phyloP scores from a whole-genome alignment of 1,140 invertebrate species.

The Magallana angulata region DNA sequence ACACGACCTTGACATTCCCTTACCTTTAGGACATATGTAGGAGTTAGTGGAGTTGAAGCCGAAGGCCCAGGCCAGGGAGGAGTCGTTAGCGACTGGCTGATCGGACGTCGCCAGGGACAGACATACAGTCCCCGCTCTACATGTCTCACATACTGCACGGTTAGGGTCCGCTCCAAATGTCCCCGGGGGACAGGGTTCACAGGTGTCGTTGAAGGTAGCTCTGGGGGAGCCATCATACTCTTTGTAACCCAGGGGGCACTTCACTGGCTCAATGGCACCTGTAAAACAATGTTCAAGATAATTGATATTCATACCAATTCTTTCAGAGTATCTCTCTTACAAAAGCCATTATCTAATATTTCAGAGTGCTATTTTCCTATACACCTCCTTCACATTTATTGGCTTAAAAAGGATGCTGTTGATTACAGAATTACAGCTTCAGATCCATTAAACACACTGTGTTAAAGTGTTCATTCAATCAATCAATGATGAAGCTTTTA shows the following conservation, averaged over 20 bases:
- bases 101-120: slow-evolving; percentile 70
- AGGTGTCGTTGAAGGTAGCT: slow-evolving; percentile 73
- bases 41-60: slow-evolving; percentile 72
- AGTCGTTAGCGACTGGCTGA: slow-evolving; percentile 69
- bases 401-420: too few species aligned
- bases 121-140: slow-evolving; percentile 77
- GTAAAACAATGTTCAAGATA: background rate
- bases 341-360: too few species aligned
- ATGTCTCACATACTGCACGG: slow-evolving; percentile 68
- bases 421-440: too few species aligned
- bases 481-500: too few species aligned
- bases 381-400: too few species aligned
- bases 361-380: too few species aligned
- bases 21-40: slow-evolving; percentile 75
- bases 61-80: slow-evolving; percentile 61
- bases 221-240: slow-evolving; percentile 71
- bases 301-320: too few species aligned
- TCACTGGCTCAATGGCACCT: slow-evolving; percentile 76
- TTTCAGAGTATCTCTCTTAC: too few species aligned
- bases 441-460: too few species aligned
- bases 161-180: slow-evolving; percentile 70
- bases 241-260: slow-evolving; percentile 75
- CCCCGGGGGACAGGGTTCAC: slow-evolving; percentile 74
- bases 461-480: too few species aligned
- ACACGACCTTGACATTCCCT: too few species aligned